These are phyloP conservation scores for Colinus virginianus DNA, from an alignment of 2,113 vertebrate genomes.

Conservation along the genomic window DNA sequence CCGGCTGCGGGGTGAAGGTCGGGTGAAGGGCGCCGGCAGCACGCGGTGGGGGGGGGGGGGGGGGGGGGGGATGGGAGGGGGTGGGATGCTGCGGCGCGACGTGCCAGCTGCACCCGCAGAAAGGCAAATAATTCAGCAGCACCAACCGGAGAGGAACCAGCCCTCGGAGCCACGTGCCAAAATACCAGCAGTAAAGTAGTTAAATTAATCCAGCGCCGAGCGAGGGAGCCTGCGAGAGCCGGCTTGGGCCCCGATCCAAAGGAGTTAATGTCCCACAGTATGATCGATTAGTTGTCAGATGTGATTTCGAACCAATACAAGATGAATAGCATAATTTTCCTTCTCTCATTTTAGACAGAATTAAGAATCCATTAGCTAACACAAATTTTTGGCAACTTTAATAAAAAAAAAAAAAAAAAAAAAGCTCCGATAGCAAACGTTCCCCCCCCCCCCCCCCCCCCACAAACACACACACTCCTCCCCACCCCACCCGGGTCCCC, in stretches of 20 bases:
- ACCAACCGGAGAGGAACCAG: conserved; percentile 62
- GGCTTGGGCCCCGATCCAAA: conserved; percentile 87
- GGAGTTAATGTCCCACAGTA: conserved; percentile 89
- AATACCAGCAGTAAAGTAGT: conserved; percentile 78
- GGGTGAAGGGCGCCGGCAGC: conserved; percentile 57
- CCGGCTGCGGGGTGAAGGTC: conserved; percentile 55
- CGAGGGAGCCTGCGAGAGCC: conserved; percentile 67
- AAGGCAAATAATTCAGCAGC: conserved; percentile 62
- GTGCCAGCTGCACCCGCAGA: conserved; percentile 64
- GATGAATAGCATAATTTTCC: conserved; percentile 87
- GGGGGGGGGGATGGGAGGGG: background rate
- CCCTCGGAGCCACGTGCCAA: conserved; percentile 55
- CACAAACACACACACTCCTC: too few species aligned
- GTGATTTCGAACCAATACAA: conserved; percentile 88
- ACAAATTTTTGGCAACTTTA: conserved; percentile 88
- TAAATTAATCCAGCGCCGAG: conserved; percentile 78
- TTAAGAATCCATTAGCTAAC: conserved; percentile 88
- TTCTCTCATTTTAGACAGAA: conserved; percentile 83
- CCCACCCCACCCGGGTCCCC: conserved; percentile 30
- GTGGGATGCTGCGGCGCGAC: background rate
- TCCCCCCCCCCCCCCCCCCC: too few species aligned
- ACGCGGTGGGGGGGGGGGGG: background rate
- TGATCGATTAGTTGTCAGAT: conserved; percentile 89
- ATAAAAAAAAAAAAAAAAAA: conserved; percentile 24
- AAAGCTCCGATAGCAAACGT: conserved; percentile 65